Percentiles rank a stretch among this genome's conserved stretches.
Evolutionary conservation across 2,797 vertebrate genomes (phyloP).

Genomic region (Tinamus major): DNA sequence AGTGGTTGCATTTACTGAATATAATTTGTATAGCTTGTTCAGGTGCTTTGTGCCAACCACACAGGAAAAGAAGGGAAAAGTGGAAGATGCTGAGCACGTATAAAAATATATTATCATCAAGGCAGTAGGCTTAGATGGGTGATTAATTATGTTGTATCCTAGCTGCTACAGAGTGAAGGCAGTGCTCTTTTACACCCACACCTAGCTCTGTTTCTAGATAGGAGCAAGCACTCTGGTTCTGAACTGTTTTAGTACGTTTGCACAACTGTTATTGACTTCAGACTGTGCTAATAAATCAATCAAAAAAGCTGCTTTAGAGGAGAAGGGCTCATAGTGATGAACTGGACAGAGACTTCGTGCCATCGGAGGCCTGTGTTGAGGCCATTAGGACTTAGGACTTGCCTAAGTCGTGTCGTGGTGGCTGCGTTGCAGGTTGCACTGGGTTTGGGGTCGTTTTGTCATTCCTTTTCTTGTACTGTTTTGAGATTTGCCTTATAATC

Average conservation of each 20-base stretch:
- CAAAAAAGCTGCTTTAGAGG: not conserved
- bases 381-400: not conserved
- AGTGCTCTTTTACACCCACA: not conserved
- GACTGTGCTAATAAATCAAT: not conserved
- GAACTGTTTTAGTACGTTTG: not conserved
- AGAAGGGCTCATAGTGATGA: not conserved
- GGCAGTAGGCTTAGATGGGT: not conserved
- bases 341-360: not conserved
- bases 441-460: not conserved
- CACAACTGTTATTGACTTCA: not conserved
- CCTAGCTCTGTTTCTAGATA: not conserved
- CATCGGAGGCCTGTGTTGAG: accelerated
- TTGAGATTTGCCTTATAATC: not conserved
- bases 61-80: not conserved
- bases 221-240: not conserved
- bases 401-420: accelerated
- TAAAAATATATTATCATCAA: not conserved
- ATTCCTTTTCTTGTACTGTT: not conserved
- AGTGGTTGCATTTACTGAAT: not conserved
- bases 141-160: not conserved
- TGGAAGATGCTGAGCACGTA: not conserved
- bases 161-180: not conserved
- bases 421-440: not conserved
- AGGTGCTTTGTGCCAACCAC: not conserved
- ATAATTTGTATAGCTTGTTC: not conserved